phyloP scores from a whole-genome alignment of 2,888 invertebrate genomes.

The Gymnoscelis rufifasciata region DNA sequence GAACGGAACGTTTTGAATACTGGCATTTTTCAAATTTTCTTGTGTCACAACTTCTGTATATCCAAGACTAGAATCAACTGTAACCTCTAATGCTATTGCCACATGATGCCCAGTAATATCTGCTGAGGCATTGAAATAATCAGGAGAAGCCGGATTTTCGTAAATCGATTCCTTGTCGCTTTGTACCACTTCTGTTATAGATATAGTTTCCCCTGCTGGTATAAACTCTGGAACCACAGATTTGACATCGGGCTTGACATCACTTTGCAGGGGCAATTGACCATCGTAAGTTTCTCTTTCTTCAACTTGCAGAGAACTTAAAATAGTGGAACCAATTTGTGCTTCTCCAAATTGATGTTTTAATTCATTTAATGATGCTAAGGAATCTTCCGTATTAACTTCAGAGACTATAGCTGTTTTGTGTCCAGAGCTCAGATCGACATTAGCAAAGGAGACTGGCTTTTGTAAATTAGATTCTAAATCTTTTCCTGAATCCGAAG shows the following conservation, averaged over 20 bases:
- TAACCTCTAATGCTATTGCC: conserved; percentile 71
- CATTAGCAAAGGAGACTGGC: conserved; percentile 68
- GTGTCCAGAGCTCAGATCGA: conserved; percentile 73
- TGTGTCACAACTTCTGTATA: conserved; percentile 27
- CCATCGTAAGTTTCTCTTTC: conserved; percentile 67
- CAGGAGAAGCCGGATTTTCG: conserved; percentile 26
- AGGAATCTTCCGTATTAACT: conserved; percentile 53
- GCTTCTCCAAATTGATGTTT: conserved; percentile 54
- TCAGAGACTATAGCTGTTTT: conserved; percentile 73
- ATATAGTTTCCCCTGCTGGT: conserved; percentile 44
- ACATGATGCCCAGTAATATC: conserved; percentile 71
- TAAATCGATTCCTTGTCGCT: conserved; percentile 63
- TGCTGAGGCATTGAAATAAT: conserved; percentile 53
- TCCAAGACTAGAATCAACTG: conserved; percentile 59
- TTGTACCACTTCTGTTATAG: conserved; percentile 54
- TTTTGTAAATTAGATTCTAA: conserved; percentile 54
- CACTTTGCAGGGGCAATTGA: conserved; percentile 48
- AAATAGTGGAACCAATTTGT: conserved; percentile 45
- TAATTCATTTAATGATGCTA: conserved; percentile 43
- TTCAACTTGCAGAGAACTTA: conserved; percentile 54
- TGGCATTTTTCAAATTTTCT: conserved; percentile 56
- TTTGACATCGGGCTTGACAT: conserved; percentile 43
- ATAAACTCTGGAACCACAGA: conserved; percentile 49
- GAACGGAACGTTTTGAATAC: conserved; percentile 70
- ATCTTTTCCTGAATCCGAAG: conserved; percentile 71